Conservation (phyloP, 2,888 invertebrate species). For the Cecidostiba fungosa region DNA sequence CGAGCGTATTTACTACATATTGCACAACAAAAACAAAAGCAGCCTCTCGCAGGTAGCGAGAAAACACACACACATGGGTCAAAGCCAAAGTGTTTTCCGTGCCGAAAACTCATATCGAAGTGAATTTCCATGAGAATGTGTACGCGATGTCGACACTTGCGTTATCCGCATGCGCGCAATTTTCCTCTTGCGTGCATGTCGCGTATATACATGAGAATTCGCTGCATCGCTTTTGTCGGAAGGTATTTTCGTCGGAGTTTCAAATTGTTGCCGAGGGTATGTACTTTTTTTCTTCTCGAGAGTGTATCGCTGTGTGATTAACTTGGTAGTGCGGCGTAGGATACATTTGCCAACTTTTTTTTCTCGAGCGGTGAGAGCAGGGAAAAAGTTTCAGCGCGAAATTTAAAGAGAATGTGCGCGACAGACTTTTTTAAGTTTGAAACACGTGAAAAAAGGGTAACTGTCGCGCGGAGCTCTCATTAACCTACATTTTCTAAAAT, state of each 20-base stretch:
- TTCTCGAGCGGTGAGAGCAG: neutral
- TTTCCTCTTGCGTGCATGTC: neutral
- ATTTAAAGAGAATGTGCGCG: neutral
- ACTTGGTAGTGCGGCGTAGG: neutral
- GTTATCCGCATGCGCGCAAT: neutral
- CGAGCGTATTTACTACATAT: neutral
- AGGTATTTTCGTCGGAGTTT: neutral
- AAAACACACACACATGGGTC: neutral
- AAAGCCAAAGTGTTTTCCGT: neutral
- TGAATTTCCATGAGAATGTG: neutral
- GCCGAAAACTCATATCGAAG: neutral
- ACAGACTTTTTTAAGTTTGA: neutral
- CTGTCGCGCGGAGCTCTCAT: neutral
- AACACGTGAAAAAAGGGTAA: neutral
- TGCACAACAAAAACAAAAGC: constrained; percentile 7
- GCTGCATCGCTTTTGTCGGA: neutral
- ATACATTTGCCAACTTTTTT: neutral
- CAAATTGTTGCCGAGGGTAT: neutral
- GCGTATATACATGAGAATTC: neutral
- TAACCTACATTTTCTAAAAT: constrained; percentile 17
- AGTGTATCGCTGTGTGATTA: neutral
- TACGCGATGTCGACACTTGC: neutral
- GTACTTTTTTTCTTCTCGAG: neutral
- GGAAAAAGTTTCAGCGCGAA: neutral
- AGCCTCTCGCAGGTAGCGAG: neutral